Conservation (phyloP, 2,797 vertebrate genomes). For the Coregonus sp. region DNA sequence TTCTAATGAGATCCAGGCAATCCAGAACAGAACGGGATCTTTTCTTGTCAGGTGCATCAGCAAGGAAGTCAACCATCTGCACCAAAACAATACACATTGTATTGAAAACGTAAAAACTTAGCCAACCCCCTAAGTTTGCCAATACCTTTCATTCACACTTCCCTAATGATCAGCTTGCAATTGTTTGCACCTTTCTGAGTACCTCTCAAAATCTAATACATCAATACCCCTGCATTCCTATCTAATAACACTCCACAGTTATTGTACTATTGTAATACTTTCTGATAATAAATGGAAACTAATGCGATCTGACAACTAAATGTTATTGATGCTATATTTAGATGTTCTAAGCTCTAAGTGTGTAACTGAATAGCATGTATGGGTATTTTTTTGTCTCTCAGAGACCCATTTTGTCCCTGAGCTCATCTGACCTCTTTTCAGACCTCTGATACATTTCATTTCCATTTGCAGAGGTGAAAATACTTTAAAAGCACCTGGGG, state of each 20-base stretch:
- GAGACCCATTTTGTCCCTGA: constrained; percentile 33
- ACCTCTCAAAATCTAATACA: not conserved
- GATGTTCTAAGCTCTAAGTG: constrained; percentile 33
- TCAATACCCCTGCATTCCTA: not conserved
- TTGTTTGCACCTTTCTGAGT: not conserved
- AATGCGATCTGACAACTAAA: constrained; percentile 36
- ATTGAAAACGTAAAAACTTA: not conserved
- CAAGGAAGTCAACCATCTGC: not conserved
- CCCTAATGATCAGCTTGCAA: not conserved
- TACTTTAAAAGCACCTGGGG: constrained; percentile 69
- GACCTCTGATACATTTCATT: constrained; percentile 60
- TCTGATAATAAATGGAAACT: not conserved
- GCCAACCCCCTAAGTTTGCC: constrained; percentile 7
- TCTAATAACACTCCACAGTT: not conserved
- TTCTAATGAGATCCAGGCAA: not conserved
- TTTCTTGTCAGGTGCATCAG: not conserved
- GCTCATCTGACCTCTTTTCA: constrained; percentile 62
- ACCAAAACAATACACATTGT: not conserved
- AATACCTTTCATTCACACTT: not conserved
- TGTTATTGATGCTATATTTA: constrained; percentile 53
- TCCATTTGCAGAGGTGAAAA: constrained; percentile 70
- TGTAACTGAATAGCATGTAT: constrained; percentile 61
- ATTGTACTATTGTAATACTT: not conserved
- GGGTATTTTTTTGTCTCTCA: constrained; percentile 4
- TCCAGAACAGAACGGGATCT: not conserved